Conservation (phyloP, 37 sponge, comb jelly and placozoan species). For the Oopsacas minuta region DNA sequence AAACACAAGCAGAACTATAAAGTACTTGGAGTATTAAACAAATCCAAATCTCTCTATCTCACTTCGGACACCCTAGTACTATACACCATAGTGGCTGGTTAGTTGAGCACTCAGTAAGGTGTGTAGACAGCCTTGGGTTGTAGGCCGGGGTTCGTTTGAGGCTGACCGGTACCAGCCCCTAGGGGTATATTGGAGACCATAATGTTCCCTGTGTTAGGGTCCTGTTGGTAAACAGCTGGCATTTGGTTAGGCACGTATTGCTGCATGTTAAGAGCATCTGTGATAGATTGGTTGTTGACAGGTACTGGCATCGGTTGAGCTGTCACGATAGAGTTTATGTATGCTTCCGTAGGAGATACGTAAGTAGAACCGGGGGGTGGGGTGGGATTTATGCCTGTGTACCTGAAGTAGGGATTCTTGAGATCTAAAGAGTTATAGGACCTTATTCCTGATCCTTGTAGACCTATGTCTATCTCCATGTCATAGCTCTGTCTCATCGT, state of each 20-base stretch:
- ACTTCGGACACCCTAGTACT: too few relatives aligned
- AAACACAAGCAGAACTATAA: neutral
- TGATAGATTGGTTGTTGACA: neutral
- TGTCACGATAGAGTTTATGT: neutral
- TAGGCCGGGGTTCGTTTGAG: neutral
- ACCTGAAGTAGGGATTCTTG: slow-evolving; percentile 97
- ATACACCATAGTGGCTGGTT: too few relatives aligned
- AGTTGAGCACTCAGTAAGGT: neutral
- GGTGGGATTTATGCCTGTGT: slow-evolving; percentile 46
- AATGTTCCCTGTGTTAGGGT: slow-evolving; percentile 10
- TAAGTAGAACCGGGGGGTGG: slow-evolving; percentile 45
- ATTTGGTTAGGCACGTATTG: neutral
- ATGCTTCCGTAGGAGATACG: neutral
- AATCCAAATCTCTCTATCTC: neutral
- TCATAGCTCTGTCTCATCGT: slow-evolving; percentile 89
- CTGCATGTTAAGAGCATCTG: neutral
- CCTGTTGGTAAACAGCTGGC: slow-evolving; percentile 10
- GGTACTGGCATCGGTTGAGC: neutral
- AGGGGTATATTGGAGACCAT: neutral
- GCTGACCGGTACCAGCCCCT: neutral
- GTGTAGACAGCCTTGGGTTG: neutral
- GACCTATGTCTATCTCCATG: slow-evolving; percentile 32
- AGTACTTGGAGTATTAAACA: neutral
- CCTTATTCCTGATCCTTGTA: slow-evolving; percentile 30
- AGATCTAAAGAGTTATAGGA: slow-evolving; percentile 51